Base-by-base conservation (phyloP, 2,113 vertebrate species). In the Xenus cinereus region DNA sequence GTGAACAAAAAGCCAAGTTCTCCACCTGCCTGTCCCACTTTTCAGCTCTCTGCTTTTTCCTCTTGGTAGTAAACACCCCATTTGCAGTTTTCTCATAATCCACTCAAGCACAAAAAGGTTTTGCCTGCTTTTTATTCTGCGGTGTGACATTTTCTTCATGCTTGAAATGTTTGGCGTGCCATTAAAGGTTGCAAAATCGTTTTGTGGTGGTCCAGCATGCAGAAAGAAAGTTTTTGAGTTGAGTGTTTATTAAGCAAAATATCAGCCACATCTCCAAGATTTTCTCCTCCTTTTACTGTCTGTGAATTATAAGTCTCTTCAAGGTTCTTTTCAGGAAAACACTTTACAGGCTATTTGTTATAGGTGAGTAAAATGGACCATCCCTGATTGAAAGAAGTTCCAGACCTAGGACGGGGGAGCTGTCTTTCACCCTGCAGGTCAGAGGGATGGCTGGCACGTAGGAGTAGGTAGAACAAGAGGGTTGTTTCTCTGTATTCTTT, bases 141-240 rank as follows among this genome's bases (percentile, higher is more conserved):
- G 2, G n/a, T 84, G 60, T 95, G 89, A 88, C 76, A 54, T 66
- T 95, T 96, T 80, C 73, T 93, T 96, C 67, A 41, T 88, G 88
- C 84, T 96, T 96, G 69, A 81, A 69, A 86, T 79, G 63, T 66
- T 90, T 90, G 57, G 60, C 56, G 73, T 91, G 75, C 75, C 57
- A 28, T 93, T 93, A 93, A 83, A 90, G 71, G 84, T 80, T 96
- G 51, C 53, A 82, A 62, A 94, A 83, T 76, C 6, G 0, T 94
- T 96, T 90, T 75, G 69, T 92, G 88, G 56, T 62, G 19, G 30
- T 95, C 83, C 83, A 59, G 92, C 66, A 66, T 72, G 59, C 66
- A 90, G 76, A 80, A 89, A 66, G 60, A 39, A 93, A 92, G 80
- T 89, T 94, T 92, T 66, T 85, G 62, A 92, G 59, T 50, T 67